Evolutionary conservation across 2,113 vertebrate genomes (phyloP), one percentile per base, ranked within the genome.

Genomic region (Elanus axillaris): DNA sequence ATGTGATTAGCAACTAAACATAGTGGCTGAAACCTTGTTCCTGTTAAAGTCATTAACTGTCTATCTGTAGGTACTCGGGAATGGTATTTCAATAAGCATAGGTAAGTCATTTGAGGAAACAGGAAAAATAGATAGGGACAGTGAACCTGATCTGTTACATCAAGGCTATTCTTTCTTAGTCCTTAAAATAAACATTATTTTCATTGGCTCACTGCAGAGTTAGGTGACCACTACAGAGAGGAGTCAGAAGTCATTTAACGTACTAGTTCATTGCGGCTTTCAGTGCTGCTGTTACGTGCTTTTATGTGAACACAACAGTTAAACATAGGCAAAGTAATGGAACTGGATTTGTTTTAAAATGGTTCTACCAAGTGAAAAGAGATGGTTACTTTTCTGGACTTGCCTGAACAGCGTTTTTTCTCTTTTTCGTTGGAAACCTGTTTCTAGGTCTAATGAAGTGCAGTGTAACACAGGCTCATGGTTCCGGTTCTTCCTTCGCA

Each of bases 381-480:
- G 16, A 15, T 9, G 3, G 6, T 38, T 91, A 86, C 11, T 80
- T 60, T 84, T 82, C 15, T 25, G 31, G 50, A 32, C 31, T 59
- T 80, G 19, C 29, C 42, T 66, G 47, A 83, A 55, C 9, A 40
- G 31, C 27, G 18, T 2, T 21, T 82, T 69, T 66, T 76, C 21
- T 85, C 27, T 58, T 74, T 85, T 34, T 53, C 20, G 0, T 0
- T 52, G 12, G 42, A 91, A 94, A 68, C 17, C 8, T 20, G 36
- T 34, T 32, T 27, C 11, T 38, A 50, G 15, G 45, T 43, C 16
- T 73, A 48, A 56, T 3, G 4, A 79, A 73, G 17, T 8, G 13
- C 12, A 34, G 2, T 27, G 60, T 43, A 10, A 19, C 0, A 0
- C 4, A 5, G 22, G 10, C 36, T 90, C 2, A 0, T 40, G 29